Percentiles rank a stretch among this genome's conserved stretches.
These are phyloP conservation scores for Morphnarchus princeps DNA, from an alignment of 2,113 vertebrate species.

Conservation along the genomic window DNA sequence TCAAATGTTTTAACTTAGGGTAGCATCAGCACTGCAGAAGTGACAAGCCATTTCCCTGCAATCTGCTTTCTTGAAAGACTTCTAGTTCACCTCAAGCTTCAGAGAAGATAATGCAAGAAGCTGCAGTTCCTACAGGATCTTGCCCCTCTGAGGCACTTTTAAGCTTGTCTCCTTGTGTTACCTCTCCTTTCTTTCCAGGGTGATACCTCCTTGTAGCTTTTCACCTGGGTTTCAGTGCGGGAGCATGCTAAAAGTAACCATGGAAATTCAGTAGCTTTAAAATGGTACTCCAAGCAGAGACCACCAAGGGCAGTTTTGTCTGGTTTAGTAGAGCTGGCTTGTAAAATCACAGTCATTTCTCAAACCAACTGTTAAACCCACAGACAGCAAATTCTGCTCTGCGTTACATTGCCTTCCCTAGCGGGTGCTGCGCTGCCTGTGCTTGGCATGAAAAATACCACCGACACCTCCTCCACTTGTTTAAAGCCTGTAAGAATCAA, in stretches of 20 bases:
- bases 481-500: background rate
- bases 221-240: background rate
- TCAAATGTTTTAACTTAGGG: background rate
- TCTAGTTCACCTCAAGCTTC: background rate
- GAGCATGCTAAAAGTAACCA: background rate
- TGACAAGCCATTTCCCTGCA: background rate
- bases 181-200: background rate
- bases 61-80: background rate
- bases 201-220: background rate
- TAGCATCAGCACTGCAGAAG: background rate
- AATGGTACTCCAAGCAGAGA: background rate
- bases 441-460: background rate
- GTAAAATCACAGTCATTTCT: constrained; percentile 21
- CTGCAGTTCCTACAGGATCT: background rate
- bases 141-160: background rate
- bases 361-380: background rate
- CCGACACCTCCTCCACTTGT: rapidly evolving
- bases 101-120: background rate
- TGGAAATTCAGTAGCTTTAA: background rate
- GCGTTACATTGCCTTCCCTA: background rate
- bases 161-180: background rate
- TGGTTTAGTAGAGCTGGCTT: background rate
- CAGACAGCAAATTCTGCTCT: background rate
- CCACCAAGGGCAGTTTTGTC: background rate
- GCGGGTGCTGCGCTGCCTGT: rapidly evolving